Evolutionary conservation across 2,888 invertebrate genomes (phyloP).

Genomic region (Emesis furor): DNA sequence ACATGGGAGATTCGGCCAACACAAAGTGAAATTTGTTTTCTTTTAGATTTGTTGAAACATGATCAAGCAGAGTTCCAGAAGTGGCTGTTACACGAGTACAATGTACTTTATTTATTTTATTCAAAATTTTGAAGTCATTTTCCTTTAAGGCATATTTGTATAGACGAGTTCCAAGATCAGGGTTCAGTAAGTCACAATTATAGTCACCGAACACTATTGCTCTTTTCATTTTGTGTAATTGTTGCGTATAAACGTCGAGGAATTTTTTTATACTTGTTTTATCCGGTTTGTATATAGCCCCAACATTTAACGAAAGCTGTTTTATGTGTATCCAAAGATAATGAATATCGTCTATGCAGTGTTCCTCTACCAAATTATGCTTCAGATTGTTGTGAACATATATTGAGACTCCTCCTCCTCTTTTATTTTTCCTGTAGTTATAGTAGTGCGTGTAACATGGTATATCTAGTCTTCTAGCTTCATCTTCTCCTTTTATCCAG

Average conservation of each 20-base stretch:
- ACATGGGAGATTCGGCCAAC: no score
- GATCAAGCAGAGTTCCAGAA: no score
- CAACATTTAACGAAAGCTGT: no score
- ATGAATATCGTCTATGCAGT: conserved; percentile 58
- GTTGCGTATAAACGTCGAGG: conserved; percentile 34
- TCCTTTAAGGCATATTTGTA: no score
- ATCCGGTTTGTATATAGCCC: conserved; percentile 48
- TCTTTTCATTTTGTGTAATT: conserved; percentile 43
- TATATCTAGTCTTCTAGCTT: conserved; percentile 45
- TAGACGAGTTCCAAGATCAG: neutral
- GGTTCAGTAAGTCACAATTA: conserved; percentile 40
- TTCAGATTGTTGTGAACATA: conserved; percentile 64
- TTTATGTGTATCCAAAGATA: conserved; percentile 12
- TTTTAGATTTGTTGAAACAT: no score
- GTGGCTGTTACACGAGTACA: no score
- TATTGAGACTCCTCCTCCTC: conserved; percentile 72
- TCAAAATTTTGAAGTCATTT: no score
- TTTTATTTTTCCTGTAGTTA: conserved; percentile 56
- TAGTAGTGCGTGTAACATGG: conserved; percentile 67
- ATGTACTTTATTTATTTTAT: no score
- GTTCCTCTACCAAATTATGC: conserved; percentile 59
- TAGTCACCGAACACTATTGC: conserved; percentile 47
- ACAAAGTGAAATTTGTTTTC: no score
- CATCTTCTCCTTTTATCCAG: conserved; percentile 61
- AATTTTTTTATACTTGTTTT: conserved; percentile 44